Conservation (phyloP, 2,113 vertebrate species). For the Pelodiscus sinensis region DNA sequence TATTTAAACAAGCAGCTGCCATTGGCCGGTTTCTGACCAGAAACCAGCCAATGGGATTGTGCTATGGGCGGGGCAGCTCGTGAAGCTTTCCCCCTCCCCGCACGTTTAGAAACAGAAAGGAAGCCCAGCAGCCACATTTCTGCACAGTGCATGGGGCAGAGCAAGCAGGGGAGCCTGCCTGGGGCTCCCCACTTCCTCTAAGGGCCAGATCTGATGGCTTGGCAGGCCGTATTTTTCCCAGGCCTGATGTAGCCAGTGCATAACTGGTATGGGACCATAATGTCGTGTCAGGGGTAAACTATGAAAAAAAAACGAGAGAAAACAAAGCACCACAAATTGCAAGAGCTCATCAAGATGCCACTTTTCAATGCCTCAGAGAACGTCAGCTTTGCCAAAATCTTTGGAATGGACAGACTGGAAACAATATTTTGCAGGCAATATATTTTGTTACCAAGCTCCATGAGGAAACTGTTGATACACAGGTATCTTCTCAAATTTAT, state of each 20-base stretch:
- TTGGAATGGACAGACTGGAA: neutral
- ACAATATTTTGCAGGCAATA: neutral
- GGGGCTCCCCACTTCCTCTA: too few species aligned
- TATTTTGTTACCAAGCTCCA: neutral
- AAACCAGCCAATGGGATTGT: too few species aligned
- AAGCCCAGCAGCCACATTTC: too few species aligned
- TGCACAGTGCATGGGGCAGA: too few species aligned
- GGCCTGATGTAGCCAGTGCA: neutral
- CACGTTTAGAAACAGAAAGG: too few species aligned
- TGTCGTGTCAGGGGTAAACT: neutral
- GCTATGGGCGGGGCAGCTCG: too few species aligned
- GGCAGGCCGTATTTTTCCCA: too few species aligned
- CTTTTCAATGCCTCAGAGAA: neutral
- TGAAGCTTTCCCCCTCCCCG: too few species aligned
- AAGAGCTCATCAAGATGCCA: neutral
- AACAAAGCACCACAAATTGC: neutral
- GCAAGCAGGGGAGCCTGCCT: too few species aligned
- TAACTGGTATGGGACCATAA: neutral
- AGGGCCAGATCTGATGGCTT: too few species aligned
- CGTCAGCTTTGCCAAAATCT: neutral
- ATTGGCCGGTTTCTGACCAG: too few species aligned
- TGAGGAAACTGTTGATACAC: neutral
- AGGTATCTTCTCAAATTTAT: neutral
- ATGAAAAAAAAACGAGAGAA: neutral
- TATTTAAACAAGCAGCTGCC: too few species aligned